Evolutionary conservation across 2,888 invertebrate species (phyloP).

Genomic region (Cephalotes varians): DNA sequence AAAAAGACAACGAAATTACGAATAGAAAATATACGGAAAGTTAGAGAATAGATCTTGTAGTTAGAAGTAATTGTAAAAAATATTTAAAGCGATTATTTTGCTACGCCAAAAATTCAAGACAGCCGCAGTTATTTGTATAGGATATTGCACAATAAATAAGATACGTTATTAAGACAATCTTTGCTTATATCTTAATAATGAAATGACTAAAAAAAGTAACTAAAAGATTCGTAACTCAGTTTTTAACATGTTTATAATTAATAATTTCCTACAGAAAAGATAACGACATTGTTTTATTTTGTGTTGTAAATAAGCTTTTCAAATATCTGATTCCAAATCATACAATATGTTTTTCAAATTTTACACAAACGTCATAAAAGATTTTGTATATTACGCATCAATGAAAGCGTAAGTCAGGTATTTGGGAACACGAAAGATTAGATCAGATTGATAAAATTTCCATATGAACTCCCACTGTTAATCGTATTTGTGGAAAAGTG

Average conservation of each 20-base stretch:
- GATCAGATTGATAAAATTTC: not conserved
- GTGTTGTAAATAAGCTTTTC: not conserved
- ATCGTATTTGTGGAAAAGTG: slow-evolving; percentile 18
- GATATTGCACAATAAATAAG: no score
- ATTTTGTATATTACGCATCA: not conserved
- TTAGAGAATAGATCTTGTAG: not conserved
- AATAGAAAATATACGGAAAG: not conserved
- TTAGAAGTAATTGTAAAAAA: not conserved
- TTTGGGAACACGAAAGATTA: not conserved
- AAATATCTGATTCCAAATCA: not conserved
- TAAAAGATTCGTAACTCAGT: no score
- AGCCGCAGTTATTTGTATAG: no score
- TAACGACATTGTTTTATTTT: not conserved
- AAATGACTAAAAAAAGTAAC: not conserved
- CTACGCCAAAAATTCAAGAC: not conserved
- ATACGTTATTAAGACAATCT: not conserved
- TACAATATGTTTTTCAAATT: not conserved
- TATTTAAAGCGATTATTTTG: not conserved
- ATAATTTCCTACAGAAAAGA: not conserved
- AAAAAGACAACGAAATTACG: not conserved
- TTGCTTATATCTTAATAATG: not conserved
- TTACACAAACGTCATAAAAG: not conserved
- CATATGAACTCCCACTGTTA: slow-evolving; percentile 1
- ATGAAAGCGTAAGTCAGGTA: not conserved
- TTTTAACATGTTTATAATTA: not conserved